Evolutionary conservation across 2,113 vertebrate genomes (phyloP).

Genomic region (Anhinga rufa): DNA sequence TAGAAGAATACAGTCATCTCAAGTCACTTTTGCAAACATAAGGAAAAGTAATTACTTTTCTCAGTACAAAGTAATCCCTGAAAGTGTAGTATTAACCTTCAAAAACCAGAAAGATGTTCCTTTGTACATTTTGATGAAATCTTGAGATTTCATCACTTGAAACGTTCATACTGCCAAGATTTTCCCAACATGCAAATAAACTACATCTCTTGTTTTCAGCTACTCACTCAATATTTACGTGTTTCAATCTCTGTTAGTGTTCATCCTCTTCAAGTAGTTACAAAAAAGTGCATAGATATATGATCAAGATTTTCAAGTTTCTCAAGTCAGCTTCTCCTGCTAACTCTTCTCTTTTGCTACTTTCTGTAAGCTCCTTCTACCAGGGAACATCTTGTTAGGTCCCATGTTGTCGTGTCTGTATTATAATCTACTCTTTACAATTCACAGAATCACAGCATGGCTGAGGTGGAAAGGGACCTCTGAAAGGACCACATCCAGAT

Average conservation of each 20-base stretch:
- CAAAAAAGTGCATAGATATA: not conserved
- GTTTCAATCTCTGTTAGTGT: not conserved
- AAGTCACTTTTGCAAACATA: not conserved
- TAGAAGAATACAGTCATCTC: not conserved
- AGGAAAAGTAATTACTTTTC: not conserved
- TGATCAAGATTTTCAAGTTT: not conserved
- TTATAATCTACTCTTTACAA: not conserved
- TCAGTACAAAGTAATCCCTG: not conserved
- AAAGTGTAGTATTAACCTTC: not conserved
- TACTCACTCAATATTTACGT: not conserved
- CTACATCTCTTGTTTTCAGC: fast-evolving
- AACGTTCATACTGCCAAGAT: not conserved
- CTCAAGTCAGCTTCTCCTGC: not conserved
- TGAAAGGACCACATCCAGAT: not conserved
- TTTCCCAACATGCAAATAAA: not conserved
- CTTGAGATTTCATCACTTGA: not conserved
- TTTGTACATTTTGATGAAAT: not conserved
- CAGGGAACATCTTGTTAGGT: not conserved
- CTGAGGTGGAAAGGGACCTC: not conserved
- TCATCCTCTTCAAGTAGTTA: not conserved
- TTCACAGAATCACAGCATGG: not conserved
- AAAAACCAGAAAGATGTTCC: not conserved
- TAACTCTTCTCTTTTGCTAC: not conserved
- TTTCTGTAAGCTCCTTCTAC: not conserved
- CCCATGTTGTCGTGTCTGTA: not conserved